Base-by-base conservation (phyloP, 2,113 vertebrate species). In the Sinocyclocheilus maitianheensis region DNA sequence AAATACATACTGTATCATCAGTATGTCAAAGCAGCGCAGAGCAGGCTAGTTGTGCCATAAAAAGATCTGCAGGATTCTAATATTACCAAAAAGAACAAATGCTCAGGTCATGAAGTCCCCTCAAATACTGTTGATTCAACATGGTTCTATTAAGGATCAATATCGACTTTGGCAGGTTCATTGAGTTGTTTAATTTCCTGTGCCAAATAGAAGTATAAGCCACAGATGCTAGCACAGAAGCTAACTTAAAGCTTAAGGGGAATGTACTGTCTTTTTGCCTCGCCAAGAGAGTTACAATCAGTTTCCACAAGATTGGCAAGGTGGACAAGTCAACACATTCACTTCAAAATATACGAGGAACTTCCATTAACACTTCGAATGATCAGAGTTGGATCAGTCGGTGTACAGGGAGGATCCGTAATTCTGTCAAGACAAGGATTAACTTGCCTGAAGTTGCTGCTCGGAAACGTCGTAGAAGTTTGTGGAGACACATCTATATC, bases 381-480 rank as follows among this genome's bases (percentile, higher is more conserved):
- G 67, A 90, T 87, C 76, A 34, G 74, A 78, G 16, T 69, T 24
- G 51, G 62, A 88, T 78, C 51, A 74, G 75, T 86, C 67, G n/a
- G 77, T 63, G 83, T 65, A 71, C 53, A 46, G 83, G 62, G 58
- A 83, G 85, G 60, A 75, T 72, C 53, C 78, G 67, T 74, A 63
- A 83, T 85, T 87, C 78, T 89, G 78, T 85, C 72, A 79, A 82
- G 77, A 43, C 79, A 75, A 37, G 83, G 85, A 89, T 85, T 89
- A 89, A 82, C 48, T 40, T 37, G 63, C 46, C 13, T 82, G 55
- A 78, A 89, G 30, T 87, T 30, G 46, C 83, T 84, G 85, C 85
- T 43, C 34, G 60, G 80, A 81, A 62, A 74, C 48, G 84, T 81
- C 30, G 16, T 62, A 48, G 43, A 72, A 63, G 30, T 77, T 77